These are phyloP conservation scores for Heliconius aoede DNA, from an alignment of 2,888 invertebrate genomes.

Conservation along the genomic window DNA sequence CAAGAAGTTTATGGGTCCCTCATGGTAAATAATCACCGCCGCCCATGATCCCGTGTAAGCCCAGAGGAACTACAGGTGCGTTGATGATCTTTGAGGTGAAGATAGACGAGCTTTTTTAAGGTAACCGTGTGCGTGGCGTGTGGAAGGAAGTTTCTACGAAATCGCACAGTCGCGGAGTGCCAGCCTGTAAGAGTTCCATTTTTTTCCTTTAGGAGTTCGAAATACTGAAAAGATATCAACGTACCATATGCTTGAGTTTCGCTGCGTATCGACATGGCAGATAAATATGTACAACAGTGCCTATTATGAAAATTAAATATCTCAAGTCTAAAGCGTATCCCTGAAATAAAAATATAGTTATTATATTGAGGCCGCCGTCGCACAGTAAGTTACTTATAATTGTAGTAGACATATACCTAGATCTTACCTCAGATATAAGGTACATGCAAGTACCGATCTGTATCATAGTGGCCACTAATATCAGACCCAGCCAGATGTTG, in stretches of 20 bases:
- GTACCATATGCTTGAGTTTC: slow-evolving; percentile 62
- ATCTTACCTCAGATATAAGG: slow-evolving; percentile 65
- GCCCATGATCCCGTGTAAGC: too few relatives aligned
- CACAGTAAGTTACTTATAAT: too few relatives aligned
- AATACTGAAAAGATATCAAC: slow-evolving; percentile 18
- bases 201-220: too few relatives aligned
- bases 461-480: slow-evolving; percentile 64
- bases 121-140: too few relatives aligned
- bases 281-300: slow-evolving; percentile 61
- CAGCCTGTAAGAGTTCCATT: too few relatives aligned
- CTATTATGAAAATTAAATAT: slow-evolving; percentile 60
- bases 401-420: neutral
- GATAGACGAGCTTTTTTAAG: too few relatives aligned
- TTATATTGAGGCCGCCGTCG: neutral
- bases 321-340: slow-evolving; percentile 61
- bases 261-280: slow-evolving; percentile 66
- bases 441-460: slow-evolving; percentile 68
- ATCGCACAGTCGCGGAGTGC: too few relatives aligned
- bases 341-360: slow-evolving; percentile 45
- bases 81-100: too few relatives aligned
- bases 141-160: too few relatives aligned
- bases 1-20: too few relatives aligned
- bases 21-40: too few relatives aligned
- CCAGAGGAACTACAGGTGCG: too few relatives aligned
- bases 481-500: slow-evolving; percentile 64